Base-by-base conservation (phyloP, 2,888 invertebrate genomes). In the Dasypogon diadema region DNA sequence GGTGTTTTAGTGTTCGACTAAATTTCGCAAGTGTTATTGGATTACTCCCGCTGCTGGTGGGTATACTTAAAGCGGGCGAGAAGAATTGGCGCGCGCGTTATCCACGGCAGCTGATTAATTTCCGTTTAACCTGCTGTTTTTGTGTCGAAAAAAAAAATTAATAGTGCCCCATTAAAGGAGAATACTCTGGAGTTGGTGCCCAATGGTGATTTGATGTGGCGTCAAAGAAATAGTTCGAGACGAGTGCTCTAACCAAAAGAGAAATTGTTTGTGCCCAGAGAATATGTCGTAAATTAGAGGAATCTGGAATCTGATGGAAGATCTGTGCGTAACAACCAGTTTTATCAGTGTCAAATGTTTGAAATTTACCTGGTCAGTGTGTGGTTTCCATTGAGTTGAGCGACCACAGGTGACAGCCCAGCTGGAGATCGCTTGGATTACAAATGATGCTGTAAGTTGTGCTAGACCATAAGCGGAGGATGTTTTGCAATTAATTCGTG, bases 11-110 rank as follows among this genome's bases (percentile, higher is more conserved):
- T 21, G 12, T 12, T 65, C n/a, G 14, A 65, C 65, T 46, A 46
- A 65, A 65, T 24, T 48, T 65, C 18, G 65, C 48, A 65, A 65
- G 65, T 65, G 65, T 24, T 46, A 65, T 65, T 48, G 48, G 65
- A 65, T 65, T 65, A 65, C 65, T 56, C n/a, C 26, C 12, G 42
- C 18, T 60, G 5, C 18, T 60, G 60, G 18, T 16, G 58, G 58
- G 30, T 58, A 16, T 26, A n/a, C n/a, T 60, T 18, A 37, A 37
- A 12, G 42, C 18, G 60, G 37, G 60, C 22, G 60, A 37, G 18
- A 60, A 60, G 2, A 5, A 42, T 37, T 21, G 60, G 21, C 60
- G 42, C 30, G 34, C 51, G 51, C 51, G 51, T 12, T 51, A 18
- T 16, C 21, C 16, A 2, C 51, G 21, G 18, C 51, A 18, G 51